Evolutionary conservation across 2,797 vertebrate genomes (phyloP), one percentile per base, ranked within the genome.

Genomic region (Chaunax sp.): DNA sequence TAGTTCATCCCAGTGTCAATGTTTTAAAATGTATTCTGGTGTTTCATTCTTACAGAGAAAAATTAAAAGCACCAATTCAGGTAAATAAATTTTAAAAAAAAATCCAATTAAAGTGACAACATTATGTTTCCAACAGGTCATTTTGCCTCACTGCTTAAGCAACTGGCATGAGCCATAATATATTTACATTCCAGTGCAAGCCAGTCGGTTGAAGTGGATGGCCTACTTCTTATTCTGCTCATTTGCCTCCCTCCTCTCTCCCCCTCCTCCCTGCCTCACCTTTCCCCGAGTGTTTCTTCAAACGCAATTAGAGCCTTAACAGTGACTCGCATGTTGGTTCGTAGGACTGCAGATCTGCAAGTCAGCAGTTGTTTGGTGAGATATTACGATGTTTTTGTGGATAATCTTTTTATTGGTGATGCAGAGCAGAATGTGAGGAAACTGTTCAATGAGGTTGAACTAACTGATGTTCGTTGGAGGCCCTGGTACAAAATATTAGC

Each of bases 171-270:
- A 20, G 14, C 23, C 13, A 7, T 54, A 15, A 66, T 51, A 38
- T 30, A 55, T 78, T 59, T 66, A 44, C 50, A 44, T 56, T 68
- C 41, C 35, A 53, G 53, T 71, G 43, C n/a, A 3, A 62, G 56
- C n/a, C 59, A 45, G 25, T 56, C 38, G 53, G 64, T 10, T 62
- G 54, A 5, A 58, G 51, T 30, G 33, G 45, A 73, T 67, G 55
- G 30, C 41, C 72, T 69, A 37, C 61, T 80, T 74, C 62, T 61
- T 55, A 51, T 47, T 71, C 58, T 46, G 30, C 65, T 46, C 57
- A 14, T 23, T 26, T 26, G 28, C 37, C 54, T 41, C 35, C 18
- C 10, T 20, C 41, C 41, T 11, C 33, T n/a, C 62, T n/a, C 20
- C 19, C 13, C 18, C 26, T 50, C 71, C 55, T 57, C 55, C 1